Evolutionary conservation across 2,113 vertebrate species (phyloP).

Genomic region (Cariama cristata): DNA sequence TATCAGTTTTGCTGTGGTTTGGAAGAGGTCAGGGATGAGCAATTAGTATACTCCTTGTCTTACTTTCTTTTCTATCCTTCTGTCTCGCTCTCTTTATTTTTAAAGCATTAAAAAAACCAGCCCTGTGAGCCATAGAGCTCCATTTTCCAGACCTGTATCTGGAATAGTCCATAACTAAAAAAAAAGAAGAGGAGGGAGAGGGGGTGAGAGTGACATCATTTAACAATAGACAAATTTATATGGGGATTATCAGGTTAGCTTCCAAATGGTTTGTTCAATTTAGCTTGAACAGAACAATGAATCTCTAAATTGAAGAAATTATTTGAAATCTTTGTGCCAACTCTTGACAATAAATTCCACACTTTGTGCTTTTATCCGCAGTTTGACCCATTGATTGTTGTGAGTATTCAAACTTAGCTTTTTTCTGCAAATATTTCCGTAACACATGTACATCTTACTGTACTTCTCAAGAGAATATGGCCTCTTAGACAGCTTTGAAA

Average conservation of each 20-base stretch:
- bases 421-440: slow-evolving; percentile 1
- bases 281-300: neutral
- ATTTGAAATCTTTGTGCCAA: slow-evolving; percentile 3
- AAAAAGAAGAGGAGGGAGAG: neutral
- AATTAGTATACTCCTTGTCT: neutral
- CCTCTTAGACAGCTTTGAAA: slow-evolving; percentile 36
- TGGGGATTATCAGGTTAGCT: neutral
- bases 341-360: neutral
- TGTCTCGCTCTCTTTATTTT: neutral
- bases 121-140: neutral
- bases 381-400: slow-evolving; percentile 26
- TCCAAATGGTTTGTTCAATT: slow-evolving; percentile 17
- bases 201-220: neutral
- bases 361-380: neutral
- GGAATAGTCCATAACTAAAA: neutral
- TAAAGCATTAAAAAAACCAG: neutral
- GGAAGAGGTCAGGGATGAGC: neutral
- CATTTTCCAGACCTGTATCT: neutral
- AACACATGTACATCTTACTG: neutral
- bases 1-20: neutral
- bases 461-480: neutral
- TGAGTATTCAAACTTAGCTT: neutral
- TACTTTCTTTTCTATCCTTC: neutral
- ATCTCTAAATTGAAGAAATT: slow-evolving; percentile 15
- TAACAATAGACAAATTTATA: neutral